Evolutionary conservation across 2,888 invertebrate genomes (phyloP).

Genomic region (Sinelater perroti): DNA sequence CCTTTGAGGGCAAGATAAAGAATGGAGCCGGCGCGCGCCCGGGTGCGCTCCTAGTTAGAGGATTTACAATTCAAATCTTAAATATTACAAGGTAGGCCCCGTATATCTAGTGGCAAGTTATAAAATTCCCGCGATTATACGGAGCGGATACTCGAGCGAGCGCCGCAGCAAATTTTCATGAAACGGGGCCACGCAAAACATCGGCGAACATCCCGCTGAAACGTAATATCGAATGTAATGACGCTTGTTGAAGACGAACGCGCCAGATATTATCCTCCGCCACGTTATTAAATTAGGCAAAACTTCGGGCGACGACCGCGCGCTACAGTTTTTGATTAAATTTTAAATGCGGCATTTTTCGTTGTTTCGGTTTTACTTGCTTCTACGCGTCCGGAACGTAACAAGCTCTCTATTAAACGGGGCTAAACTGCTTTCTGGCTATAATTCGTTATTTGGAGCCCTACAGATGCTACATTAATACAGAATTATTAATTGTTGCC

Average conservation of each 20-base stretch:
- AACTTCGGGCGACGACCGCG: constrained; percentile 22
- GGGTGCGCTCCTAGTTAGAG: constrained; percentile 1
- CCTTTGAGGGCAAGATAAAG: not conserved
- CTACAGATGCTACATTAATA: no score
- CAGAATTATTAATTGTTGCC: constrained; percentile 1
- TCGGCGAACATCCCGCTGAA: constrained; percentile 32
- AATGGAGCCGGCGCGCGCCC: not conserved
- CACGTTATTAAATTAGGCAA: constrained; percentile 37
- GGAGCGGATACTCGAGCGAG: constrained; percentile 29
- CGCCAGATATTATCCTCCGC: constrained; percentile 32
- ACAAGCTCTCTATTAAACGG: constrained; percentile 6
- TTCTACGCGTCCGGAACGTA: not conserved
- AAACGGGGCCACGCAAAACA: constrained; percentile 27
- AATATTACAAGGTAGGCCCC: constrained; percentile 23
- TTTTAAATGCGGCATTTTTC: constrained; percentile 22
- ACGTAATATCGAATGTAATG: constrained; percentile 37
- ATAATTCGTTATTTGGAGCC: no score
- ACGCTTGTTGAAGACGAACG: constrained; percentile 34
- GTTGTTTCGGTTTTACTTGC: constrained; percentile 16
- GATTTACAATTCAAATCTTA: constrained; percentile 27
- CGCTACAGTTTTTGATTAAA: constrained; percentile 29
- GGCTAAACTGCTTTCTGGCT: constrained; percentile 1
- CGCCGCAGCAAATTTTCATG: constrained; percentile 34
- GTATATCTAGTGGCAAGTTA: constrained; percentile 21
- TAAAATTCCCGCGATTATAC: constrained; percentile 30